Base-by-base conservation (phyloP, 2,888 invertebrate species). In the Cinara cedri region DNA sequence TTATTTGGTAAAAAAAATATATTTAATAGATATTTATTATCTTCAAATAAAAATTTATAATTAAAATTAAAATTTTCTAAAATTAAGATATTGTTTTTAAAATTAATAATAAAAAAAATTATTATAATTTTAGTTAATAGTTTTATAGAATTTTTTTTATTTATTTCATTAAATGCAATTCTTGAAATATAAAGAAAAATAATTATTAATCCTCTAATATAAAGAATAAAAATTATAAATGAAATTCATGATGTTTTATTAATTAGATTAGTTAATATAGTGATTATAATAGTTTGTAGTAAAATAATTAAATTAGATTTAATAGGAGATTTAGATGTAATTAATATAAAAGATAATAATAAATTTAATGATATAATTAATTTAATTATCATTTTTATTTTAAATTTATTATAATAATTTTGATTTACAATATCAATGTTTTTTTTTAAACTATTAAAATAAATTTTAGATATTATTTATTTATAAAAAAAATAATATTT, bases 401-500 rank as follows among this genome's bases (percentile, higher is more conserved):
- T 4, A 34, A 34, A 4, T 4, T 34, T 34, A 34, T 34, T 34
- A 34, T 34, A 4, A 34, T 34, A 34, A 34, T 4, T 34, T 34
- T 34, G 34, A 34, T 34, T 34, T 34, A 34, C 34, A 34, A 34
- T 34, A 34, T 34, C 34, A 34, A 34, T 34, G 34, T 34, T 34
- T 34, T 34, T 34, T 4, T 34, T 34, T 34, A 34, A 34, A 34
- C 34, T 34, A 34, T 34, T 34, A 34, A 34, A 34, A 46, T n/a
- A 21, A 11, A 44, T 21, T 21, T 19, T 19, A 55, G 19, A 21
- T 89, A 90, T 87, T 89, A 91, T 86, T 14, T 60, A 92, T 90
- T 88, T 85, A 88, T 78, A 26, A 14, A 8, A 26, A 90, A 89
- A 82, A 91, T 65, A 14, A 24, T 60, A 60, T 16, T 14, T 26